Evolutionary conservation across 2,888 invertebrate genomes (phyloP).

Genomic region (Paralinhomoeus sp.): DNA sequence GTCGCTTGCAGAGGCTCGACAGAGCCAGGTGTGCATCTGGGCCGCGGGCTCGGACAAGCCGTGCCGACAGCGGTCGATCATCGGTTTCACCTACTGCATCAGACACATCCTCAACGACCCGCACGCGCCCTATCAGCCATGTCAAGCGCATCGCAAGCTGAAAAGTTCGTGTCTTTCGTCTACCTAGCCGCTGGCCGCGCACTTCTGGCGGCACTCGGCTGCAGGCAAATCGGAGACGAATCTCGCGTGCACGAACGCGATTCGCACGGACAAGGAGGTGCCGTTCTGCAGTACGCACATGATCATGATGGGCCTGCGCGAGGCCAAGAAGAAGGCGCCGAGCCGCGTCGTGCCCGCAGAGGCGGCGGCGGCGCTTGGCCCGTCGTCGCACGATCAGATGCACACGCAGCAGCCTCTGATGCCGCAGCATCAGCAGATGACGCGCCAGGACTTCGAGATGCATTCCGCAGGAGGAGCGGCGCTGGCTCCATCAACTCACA

Average conservation of each 20-base stretch:
- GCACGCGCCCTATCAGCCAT: conserved; percentile 57
- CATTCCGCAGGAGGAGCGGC: too few relatives aligned
- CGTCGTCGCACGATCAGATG: neutral
- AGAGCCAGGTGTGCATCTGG: neutral
- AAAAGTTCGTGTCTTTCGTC: conserved; percentile 14
- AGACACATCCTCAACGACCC: conserved; percentile 62
- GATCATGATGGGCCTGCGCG: conserved; percentile 14
- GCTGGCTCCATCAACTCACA: too few relatives aligned
- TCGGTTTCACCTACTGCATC: conserved; percentile 51
- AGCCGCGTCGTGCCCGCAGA: too few relatives aligned
- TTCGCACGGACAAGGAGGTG: conserved; percentile 6
- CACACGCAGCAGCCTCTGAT: neutral
- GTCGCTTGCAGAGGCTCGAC: too few relatives aligned
- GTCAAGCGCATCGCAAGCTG: conserved; percentile 39
- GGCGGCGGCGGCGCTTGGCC: too few relatives aligned
- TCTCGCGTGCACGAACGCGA: conserved; percentile 16
- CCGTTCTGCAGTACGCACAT: conserved; percentile 17
- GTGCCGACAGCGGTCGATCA: conserved; percentile 37
- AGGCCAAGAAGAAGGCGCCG: conserved; percentile 9
- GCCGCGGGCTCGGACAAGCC: conserved; percentile 18
- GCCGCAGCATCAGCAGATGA: neutral
- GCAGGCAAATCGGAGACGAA: neutral
- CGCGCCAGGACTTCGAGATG: too few relatives aligned
- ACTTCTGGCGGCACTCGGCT: neutral
- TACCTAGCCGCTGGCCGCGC: too few relatives aligned